Base-by-base conservation (phyloP, 1,140 invertebrate species). In the Contarinia nasturtii region DNA sequence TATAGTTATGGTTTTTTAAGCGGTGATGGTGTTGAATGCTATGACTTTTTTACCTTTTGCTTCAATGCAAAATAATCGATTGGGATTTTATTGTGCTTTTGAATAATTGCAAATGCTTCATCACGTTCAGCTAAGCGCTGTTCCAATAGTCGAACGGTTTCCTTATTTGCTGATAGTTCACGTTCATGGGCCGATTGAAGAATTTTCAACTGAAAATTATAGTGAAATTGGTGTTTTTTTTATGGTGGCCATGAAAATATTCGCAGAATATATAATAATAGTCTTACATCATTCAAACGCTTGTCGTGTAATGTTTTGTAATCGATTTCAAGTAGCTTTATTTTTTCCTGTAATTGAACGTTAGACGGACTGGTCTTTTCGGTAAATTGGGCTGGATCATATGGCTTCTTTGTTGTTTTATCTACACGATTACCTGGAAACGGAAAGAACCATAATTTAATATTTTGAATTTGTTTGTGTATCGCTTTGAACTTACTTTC, bases 151-250 rank as follows among this genome's bases (percentile, higher is more conserved):
- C 61, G 56, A 40, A 63, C 54, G 2, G 61, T 58, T 44, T 64
- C 61, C 37, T 63, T 61, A 52, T 57, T 60, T 15, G 53, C 56
- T n/a, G 59, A 73, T 40, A 85, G 63, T 57, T 86, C 82, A 22
- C 76, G 72, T 53, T 85, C 81, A 48, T 86, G 82, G 7, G 81
- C 79, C 48, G 80, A 70, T 62, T 86, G 82, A 3, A 84, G 63
- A 5, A 79, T 71, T 60, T 81, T 82, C 7, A 85, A 59, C 78
- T 81, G 55, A 55, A 59, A 46, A 57, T 49, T 46, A 48, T 48
- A 51, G 51, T 45, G 40, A 42, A 46, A 48, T 44, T 36, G 20
- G 2, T 27, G 2, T 43, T n/a, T 33, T 27, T 27, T 47, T 33
- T 27, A 37, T 33, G 38, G 36, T 17, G 18, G 19, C 11, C 8